These are phyloP conservation scores for Phoxinus phoxinus DNA, from an alignment of 2,113 vertebrate species.

Conservation along the genomic window DNA sequence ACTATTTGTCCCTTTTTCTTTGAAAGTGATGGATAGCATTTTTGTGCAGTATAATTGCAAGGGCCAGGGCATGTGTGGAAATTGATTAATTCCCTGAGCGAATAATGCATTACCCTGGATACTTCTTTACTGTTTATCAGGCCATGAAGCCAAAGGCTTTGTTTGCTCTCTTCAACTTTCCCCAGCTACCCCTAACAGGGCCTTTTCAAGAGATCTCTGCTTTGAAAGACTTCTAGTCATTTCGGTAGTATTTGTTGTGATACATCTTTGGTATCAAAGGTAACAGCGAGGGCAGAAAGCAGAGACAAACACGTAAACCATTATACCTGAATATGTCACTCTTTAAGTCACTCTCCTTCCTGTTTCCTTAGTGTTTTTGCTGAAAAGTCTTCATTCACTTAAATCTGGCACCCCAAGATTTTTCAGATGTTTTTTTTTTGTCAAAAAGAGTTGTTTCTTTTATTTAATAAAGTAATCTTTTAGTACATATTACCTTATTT, in stretches of 20 bases:
- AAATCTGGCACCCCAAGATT: not conserved
- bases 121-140: constrained; percentile 68
- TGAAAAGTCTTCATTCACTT: not conserved
- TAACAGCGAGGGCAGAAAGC: constrained; percentile 34
- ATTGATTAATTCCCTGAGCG: constrained; percentile 69
- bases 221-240: constrained; percentile 55
- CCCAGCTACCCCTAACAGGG: constrained; percentile 55
- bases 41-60: constrained; percentile 77
- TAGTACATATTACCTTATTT: no score
- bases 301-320: constrained; percentile 42
- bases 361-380: not conserved
- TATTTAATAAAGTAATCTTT: no score
- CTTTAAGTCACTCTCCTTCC: constrained; percentile 13
- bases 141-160: constrained; percentile 66
- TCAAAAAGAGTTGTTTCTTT: not conserved
- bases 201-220: constrained; percentile 51
- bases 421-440: not conserved
- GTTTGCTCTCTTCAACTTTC: constrained; percentile 67
- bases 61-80: constrained; percentile 60
- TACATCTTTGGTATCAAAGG: constrained; percentile 54
- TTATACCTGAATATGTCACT: constrained; percentile 49
- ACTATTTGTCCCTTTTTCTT: constrained; percentile 68
- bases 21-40: constrained; percentile 73
- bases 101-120: constrained; percentile 68
- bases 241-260: constrained; percentile 40